Base-by-base conservation (phyloP, 2,888 invertebrate genomes). In the Hymenopus coronatus region DNA sequence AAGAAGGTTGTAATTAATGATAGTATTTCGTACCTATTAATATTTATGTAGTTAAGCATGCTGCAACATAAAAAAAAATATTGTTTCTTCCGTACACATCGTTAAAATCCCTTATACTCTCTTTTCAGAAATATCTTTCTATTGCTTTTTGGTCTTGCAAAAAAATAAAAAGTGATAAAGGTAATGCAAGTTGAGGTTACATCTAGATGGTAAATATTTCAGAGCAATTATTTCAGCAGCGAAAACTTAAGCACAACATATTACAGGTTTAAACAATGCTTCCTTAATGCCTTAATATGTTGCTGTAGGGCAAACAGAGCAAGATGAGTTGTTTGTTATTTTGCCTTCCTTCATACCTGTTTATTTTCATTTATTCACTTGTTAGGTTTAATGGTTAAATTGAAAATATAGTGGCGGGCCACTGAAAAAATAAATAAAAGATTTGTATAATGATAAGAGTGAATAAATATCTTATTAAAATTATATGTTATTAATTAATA, bases 351-450 rank as follows among this genome's bases (percentile, higher is more conserved):
- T 83, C 83, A 28, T 83, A 27, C n/a, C 28, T 28, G 28, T 83
- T 83, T 83, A 83, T 83, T n/a, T 83, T 27, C 28, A 27, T 83
- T 83, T 28, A n/a, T 33, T 87, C 25, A 82, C 27, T n/a, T 82
- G 33, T 87, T 87, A 82, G 87, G 82, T 89, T 89, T 86, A 40
- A 82, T 85, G 40, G 81, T 89, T 82, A 89, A 83, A 70, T 70
- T 70, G 54, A 70, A 81, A 83, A 46, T 84, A 20, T 85, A 88
- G 89, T 89, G 89, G 89, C 89, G 85, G 85, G 89, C 89, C 89
- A 89, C 89, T 40, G 85, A 83, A 88, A 88, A 89, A 70, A 70
- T 54, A 54, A 54, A 54, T 70, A 84, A 88, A 40, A 88, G 83
- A 88, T 89, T 88, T 88, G 70, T 89, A 70, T 70, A 70, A 86